Evolutionary conservation across 2,888 invertebrate species (phyloP).

Genomic region (Phaedon cochleariae): DNA sequence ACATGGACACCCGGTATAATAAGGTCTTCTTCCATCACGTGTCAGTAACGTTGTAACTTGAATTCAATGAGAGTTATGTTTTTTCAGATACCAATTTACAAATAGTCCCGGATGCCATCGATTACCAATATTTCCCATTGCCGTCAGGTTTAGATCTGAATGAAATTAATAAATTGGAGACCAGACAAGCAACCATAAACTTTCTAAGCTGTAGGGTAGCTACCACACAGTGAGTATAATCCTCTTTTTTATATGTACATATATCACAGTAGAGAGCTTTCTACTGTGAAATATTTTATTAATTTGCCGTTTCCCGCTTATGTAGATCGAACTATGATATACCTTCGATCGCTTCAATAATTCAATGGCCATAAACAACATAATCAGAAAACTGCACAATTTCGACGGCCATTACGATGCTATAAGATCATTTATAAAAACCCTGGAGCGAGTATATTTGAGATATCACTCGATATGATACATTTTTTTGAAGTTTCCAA

Average conservation of each 20-base stretch:
- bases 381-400: too few relatives aligned
- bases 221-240: conserved; percentile 48
- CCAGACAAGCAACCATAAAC: conserved; percentile 37
- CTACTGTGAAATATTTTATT: not conserved
- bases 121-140: conserved; percentile 31
- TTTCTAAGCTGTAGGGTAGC: conserved; percentile 50
- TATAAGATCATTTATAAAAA: too few relatives aligned
- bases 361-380: too few relatives aligned
- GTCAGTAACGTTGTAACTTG: not conserved
- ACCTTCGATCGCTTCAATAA: too few relatives aligned
- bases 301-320: too few relatives aligned
- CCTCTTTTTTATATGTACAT: not conserved
- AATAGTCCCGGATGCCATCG: conserved; percentile 33
- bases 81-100: conserved; percentile 29
- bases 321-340: too few relatives aligned
- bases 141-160: conserved; percentile 15
- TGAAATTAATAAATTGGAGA: not conserved
- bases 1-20: too few relatives aligned
- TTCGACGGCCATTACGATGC: too few relatives aligned
- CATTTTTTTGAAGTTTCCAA: too few relatives aligned
- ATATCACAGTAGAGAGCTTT: not conserved
- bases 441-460: too few relatives aligned
- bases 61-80: not conserved
- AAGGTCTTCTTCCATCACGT: not conserved
- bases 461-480: too few relatives aligned